Percentiles rank a stretch among this genome's conserved stretches.
These are phyloP conservation scores for Catharus minimus DNA, from an alignment of 2,113 vertebrate species.

Conservation along the genomic window DNA sequence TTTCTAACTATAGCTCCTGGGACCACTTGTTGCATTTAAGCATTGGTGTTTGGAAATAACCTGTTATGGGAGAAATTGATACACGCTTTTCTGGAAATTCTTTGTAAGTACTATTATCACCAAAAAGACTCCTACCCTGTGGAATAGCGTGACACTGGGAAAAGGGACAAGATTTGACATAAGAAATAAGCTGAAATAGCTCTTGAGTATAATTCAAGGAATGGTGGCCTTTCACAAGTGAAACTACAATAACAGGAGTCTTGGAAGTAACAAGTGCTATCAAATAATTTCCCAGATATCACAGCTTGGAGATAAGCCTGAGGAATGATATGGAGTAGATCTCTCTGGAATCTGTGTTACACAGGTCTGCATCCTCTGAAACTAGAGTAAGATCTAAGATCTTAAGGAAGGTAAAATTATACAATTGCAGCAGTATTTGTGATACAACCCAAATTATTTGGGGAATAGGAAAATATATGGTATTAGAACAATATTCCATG, in stretches of 20 bases:
- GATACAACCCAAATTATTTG: neutral
- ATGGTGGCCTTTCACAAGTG: neutral
- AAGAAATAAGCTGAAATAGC: neutral
- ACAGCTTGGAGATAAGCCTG: neutral
- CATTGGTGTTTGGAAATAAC: neutral
- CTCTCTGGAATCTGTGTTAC: neutral
- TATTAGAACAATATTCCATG: neutral
- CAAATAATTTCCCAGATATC: neutral
- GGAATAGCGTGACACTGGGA: rapidly evolving
- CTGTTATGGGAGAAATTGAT: neutral
- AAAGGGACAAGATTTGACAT: neutral
- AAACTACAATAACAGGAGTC: neutral
- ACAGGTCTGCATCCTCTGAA: neutral
- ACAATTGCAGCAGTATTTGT: neutral
- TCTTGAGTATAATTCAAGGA: neutral
- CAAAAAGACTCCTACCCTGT: neutral
- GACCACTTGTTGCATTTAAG: neutral
- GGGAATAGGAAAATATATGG: neutral
- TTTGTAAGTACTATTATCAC: neutral
- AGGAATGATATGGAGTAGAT: neutral
- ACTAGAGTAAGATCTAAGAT: neutral
- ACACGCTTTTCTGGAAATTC: neutral
- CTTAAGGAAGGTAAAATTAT: neutral
- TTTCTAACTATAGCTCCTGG: neutral
- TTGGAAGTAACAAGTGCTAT: neutral